Percentiles rank a stretch among this genome's conserved stretches.
Conservation (phyloP, 1,140 invertebrate species). For the Drosophila neocordata region DNA sequence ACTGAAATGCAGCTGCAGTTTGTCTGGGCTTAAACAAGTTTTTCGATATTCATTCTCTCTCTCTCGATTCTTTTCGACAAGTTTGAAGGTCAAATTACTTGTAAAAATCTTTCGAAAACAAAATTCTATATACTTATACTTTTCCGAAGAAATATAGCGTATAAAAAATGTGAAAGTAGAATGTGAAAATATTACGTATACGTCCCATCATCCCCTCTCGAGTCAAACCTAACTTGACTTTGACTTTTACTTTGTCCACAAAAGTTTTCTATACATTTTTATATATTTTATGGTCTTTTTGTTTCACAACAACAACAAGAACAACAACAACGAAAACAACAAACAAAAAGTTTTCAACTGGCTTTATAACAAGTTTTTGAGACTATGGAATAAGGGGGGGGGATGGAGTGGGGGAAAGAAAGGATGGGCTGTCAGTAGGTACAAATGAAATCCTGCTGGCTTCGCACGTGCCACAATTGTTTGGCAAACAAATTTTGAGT, state of each 20-base stretch:
- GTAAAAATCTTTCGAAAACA: conserved; percentile 24
- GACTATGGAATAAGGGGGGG: neutral
- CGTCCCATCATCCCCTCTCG: conserved; percentile 12
- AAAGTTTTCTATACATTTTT: conserved; percentile 46
- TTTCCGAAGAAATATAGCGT: neutral
- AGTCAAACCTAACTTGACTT: conserved; percentile 48
- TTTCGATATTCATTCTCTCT: conserved; percentile 12
- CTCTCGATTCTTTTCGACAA: conserved; percentile 20
- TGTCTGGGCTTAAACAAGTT: conserved; percentile 12
- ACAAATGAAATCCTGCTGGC: conserved; percentile 8
- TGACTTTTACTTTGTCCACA: conserved; percentile 38
- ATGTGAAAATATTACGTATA: conserved; percentile 61
- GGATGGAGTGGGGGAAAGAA: conserved; percentile 1
- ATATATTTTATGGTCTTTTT: conserved; percentile 9
- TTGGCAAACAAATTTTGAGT: conserved; percentile 42
- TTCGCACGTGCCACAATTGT: conserved; percentile 51
- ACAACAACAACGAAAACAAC: neutral
- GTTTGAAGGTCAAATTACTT: conserved; percentile 57
- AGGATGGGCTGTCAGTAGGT: neutral
- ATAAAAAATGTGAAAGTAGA: conserved; percentile 46
- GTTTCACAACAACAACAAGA: neutral
- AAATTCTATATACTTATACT: conserved; percentile 30
- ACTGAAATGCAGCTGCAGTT: neutral
- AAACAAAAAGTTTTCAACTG: conserved; percentile 48
- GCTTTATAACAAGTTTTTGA: conserved; percentile 47